These are phyloP conservation scores for Oreochromis niloticus DNA, from an alignment of 2,113 vertebrate genomes.

Conservation along the genomic window DNA sequence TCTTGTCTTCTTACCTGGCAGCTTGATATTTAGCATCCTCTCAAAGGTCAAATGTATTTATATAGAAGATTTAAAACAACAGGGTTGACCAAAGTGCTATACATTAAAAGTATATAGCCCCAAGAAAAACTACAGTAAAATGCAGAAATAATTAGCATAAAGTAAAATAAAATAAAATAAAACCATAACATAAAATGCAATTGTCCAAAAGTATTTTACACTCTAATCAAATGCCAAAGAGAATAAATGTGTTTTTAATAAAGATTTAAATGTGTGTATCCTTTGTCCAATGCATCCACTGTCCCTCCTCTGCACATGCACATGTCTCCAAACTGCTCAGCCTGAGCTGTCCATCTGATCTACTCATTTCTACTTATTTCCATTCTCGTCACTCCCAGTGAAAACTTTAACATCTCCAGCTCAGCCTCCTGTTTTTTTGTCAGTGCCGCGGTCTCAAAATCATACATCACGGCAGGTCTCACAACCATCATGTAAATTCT, in stretches of 20 bases:
- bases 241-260: neutral
- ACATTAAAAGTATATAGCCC: neutral
- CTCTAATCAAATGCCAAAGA: neutral
- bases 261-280: neutral
- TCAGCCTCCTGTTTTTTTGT: neutral
- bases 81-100: neutral
- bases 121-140: neutral
- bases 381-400: neutral
- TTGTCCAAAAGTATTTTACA: neutral
- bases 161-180: neutral
- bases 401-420: neutral
- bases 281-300: neutral
- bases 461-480: neutral
- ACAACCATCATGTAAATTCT: neutral
- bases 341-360: neutral
- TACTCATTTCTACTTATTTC: neutral
- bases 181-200: neutral
- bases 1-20: neutral
- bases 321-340: neutral
- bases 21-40: neutral
- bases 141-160: neutral
- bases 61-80: neutral
- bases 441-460: neutral
- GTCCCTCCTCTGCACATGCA: neutral
- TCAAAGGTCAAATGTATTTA: neutral